These are phyloP conservation scores for Aphelocoma californica DNA, from an alignment of 2,797 vertebrate species.

Conservation along the genomic window DNA sequence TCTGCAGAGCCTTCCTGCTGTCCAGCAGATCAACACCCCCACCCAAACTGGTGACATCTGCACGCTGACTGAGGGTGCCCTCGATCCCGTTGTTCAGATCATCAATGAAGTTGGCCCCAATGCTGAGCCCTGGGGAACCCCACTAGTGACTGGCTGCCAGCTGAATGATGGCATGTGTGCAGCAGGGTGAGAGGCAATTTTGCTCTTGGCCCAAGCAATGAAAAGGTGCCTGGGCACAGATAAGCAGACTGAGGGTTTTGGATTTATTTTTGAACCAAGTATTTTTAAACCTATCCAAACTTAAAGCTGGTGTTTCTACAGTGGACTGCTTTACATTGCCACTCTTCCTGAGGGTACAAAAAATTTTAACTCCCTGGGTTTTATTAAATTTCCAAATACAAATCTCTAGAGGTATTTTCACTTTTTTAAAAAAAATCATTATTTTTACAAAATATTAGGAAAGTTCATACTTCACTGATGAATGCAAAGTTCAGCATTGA, in stretches of 20 bases:
- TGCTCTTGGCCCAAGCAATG: neutral
- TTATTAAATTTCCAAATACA: neutral
- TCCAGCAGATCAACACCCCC: neutral
- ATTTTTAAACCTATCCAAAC: neutral
- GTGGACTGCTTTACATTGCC: neutral
- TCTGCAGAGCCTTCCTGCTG: neutral
- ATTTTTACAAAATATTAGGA: neutral
- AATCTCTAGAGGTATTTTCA: neutral
- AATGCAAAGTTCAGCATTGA: neutral
- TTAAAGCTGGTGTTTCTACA: neutral
- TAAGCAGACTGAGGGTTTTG: neutral
- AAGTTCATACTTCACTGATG: neutral
- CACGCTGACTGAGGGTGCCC: neutral
- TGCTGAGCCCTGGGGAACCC: neutral
- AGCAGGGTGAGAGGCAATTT: neutral
- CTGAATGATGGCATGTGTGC: neutral
- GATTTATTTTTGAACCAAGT: neutral
- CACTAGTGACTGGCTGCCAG: neutral
- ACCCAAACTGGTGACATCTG: neutral
- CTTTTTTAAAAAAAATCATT: neutral
- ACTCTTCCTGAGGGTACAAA: neutral
- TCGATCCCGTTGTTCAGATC: rapidly evolving
- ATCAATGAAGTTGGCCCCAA: rapidly evolving
- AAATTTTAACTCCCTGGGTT: neutral
- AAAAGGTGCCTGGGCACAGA: neutral